Evolutionary conservation across 2,797 vertebrate genomes (phyloP).

Genomic region (Chloroceryle inda): DNA sequence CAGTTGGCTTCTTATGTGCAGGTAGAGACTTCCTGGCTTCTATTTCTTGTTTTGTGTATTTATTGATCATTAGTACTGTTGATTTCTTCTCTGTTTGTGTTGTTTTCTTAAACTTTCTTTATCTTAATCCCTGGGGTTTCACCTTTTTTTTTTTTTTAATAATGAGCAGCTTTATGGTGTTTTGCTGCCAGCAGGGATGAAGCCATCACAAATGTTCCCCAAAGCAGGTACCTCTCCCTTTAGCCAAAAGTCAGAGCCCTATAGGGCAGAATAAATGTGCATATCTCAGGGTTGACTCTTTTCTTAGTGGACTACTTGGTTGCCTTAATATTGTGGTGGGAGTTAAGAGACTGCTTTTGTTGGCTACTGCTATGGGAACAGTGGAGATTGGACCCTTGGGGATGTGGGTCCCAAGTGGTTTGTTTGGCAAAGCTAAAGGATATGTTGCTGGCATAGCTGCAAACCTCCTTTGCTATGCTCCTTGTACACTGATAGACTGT

Average conservation of each 20-base stretch:
- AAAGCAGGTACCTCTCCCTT: not conserved
- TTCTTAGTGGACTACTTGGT: not conserved
- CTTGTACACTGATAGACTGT: accelerated
- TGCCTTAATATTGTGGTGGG: not conserved
- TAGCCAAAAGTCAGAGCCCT: not conserved
- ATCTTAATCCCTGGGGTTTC: too few relatives aligned
- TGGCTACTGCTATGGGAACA: not conserved
- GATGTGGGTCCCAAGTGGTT: not conserved
- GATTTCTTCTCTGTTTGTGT: too few relatives aligned
- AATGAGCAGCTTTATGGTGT: too few relatives aligned
- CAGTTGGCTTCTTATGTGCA: too few relatives aligned
- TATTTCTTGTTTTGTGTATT: too few relatives aligned
- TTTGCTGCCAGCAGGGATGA: too few relatives aligned
- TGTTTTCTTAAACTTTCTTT: too few relatives aligned
- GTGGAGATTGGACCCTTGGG: not conserved
- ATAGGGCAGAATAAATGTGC: not conserved
- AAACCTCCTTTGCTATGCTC: not conserved
- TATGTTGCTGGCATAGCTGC: accelerated
- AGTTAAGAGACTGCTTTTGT: not conserved
- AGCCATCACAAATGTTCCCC: not conserved
- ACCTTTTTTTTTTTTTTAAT: too few relatives aligned
- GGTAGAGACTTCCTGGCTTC: too few relatives aligned
- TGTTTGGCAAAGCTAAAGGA: not conserved
- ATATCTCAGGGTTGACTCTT: not conserved
- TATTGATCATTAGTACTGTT: too few relatives aligned